Percentiles rank a stretch among this genome's conserved stretches.
Conservation (phyloP, 2,888 invertebrate genomes). For the Agrochola lychnidis region DNA sequence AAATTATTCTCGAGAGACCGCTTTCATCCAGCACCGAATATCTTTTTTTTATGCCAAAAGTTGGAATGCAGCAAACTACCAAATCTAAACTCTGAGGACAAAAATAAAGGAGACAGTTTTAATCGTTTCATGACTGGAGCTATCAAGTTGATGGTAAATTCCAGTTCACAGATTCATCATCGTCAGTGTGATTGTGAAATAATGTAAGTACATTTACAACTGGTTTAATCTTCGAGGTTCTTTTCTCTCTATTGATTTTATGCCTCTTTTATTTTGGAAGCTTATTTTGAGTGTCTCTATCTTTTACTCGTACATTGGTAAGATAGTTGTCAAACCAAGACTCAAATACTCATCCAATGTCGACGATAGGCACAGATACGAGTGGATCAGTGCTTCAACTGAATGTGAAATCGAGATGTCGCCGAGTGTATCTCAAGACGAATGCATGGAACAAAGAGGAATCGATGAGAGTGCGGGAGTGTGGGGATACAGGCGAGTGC, state of each 20-base stretch:
- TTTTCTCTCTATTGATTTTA: background rate
- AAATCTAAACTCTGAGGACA: background rate
- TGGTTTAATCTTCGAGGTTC: background rate
- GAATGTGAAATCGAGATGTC: constrained; percentile 88
- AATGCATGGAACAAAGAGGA: constrained; percentile 89
- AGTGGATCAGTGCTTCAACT: constrained; percentile 75
- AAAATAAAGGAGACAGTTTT: background rate
- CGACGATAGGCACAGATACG: constrained; percentile 59
- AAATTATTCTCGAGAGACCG: background rate
- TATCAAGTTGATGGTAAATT: background rate
- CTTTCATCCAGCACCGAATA: background rate
- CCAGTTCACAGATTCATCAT: background rate
- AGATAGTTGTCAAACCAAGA: background rate
- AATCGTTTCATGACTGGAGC: background rate
- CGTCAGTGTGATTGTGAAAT: background rate
- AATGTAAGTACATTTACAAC: background rate
- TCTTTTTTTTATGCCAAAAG: background rate
- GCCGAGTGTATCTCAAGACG: constrained; percentile 88
- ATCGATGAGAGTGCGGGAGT: constrained; percentile 86
- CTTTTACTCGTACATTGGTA: background rate
- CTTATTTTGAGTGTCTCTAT: background rate
- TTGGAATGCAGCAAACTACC: background rate
- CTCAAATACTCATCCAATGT: background rate
- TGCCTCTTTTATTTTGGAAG: background rate
- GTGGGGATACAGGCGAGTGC: constrained; percentile 84